Evolutionary conservation across 2,888 invertebrate genomes (phyloP), one percentile per base, ranked within the genome.

Genomic region (Polydrusus cervinus): DNA sequence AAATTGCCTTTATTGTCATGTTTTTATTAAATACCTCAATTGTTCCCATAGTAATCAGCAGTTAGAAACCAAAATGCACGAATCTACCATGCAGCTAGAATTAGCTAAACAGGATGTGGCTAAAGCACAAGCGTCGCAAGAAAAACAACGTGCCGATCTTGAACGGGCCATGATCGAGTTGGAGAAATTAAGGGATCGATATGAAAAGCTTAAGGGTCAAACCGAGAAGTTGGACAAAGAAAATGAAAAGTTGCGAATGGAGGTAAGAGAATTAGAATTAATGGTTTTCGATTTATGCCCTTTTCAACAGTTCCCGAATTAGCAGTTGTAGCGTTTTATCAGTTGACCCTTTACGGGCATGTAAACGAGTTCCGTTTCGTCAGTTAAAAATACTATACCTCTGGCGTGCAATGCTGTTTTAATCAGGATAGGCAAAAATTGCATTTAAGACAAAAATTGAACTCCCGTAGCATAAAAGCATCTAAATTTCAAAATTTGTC

Each of bases 81-180:
- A 96, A 88, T 89, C 93, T 69, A 93, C 93, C 80, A 90, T 95
- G 83, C 95, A 96, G 86, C 87, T 95, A 78, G 95, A 96, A 84
- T 87, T 95, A 64, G 93, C 94, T 49, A 93, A 94, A 84, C 91
- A 92, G 66, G 96, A 96, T 86, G 92, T 94, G 14, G 89, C 91
- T 40, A 96, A 96, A 86, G 88, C 93, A 18, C 90, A 91, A 79
- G 91, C 91, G 49, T 90, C 91, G 49, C 93, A 96, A 85, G 96
- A 96, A 81, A 94, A 95, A 84, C 94, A 94, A 85, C 90, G 95
- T 49, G 89, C 90, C 78, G 95, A 96, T 82, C 89, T 95, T 82
- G 96, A 95, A 86, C 90, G 95, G 57, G 93, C 95, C 80, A 93
- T 95, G 83, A 95, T 96, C 85, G 96, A 96, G 88, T 93, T 95